Evolutionary conservation across 1,140 invertebrate genomes (phyloP), one percentile per base, ranked within the genome.

Genomic region (Zaprionus camerounensis): DNA sequence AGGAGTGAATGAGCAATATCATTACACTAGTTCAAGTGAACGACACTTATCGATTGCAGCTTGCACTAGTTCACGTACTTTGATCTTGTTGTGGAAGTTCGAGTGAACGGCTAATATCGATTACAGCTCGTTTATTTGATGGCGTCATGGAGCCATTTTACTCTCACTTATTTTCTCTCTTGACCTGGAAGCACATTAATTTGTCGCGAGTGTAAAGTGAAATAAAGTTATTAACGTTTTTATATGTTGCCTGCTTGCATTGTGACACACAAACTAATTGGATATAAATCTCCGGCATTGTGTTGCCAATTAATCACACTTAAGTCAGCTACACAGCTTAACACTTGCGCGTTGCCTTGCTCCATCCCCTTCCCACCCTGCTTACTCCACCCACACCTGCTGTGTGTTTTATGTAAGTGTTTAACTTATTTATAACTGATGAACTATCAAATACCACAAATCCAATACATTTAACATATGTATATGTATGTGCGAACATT

Each of bases 361-460:
- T 11, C 46, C 46, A 2, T 7, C 44, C 6, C 20, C 46, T 17
- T 5, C 20, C 7, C 9, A n/a, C 11, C 6, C 26, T 28, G 26
- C 26, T 6, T 49, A 7, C 46, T 5, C 20, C 46, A 22, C 3
- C n/a, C 41, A 17, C 15, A n/a, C 46, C 34, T 44, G 31, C 31
- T 55, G 6, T 36, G n/a, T 46, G 46, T 36, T 46, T 28, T 58
- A 11, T 63, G 53, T 22, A 70, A 46, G 55, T 59, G 53, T 58
- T 44, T 59, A 61, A 58, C 62, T 76, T 71, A 76, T 76, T 71
- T 76, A 76, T 76, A 71, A 76, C 68, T 76, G 69, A 76, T 76
- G 62, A 76, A 76, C 73, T 76, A 76, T 76, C 73, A 76, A 76
- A 76, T 66, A 76, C 73, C 69, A 62, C 69, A 76, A 76, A 76